Percentiles rank a stretch among this genome's conserved stretches.
phyloP scores from a whole-genome alignment of 2,797 vertebrate species.

The Xenentodon cancila region DNA sequence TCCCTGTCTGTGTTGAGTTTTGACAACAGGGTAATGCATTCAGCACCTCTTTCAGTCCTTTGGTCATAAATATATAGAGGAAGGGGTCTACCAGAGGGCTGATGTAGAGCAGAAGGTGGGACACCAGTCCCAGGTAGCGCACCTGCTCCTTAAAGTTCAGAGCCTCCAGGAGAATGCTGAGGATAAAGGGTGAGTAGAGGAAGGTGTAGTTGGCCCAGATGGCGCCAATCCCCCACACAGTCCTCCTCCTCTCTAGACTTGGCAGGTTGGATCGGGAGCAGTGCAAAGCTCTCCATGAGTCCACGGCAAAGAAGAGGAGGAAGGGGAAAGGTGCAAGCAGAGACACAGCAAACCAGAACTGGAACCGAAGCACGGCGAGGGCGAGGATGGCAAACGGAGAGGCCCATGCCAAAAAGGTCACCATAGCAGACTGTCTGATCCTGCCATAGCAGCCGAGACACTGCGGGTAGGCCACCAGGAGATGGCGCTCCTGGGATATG shows the following conservation, averaged over 20 bases:
- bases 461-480: slow-evolving; percentile 61
- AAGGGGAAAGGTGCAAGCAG: slow-evolving; percentile 72
- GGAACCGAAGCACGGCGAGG: slow-evolving; percentile 54
- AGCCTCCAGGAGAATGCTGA: slow-evolving; percentile 66
- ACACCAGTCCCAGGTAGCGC: slow-evolving; percentile 56
- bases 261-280: slow-evolving; percentile 43
- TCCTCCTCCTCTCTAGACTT: slow-evolving; percentile 55
- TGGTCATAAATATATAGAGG: slow-evolving; percentile 72
- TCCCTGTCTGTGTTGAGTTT: slow-evolving; percentile 1
- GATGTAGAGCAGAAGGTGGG: slow-evolving; percentile 73
- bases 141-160: slow-evolving; percentile 40
- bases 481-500: slow-evolving; percentile 70
- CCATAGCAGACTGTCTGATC: slow-evolving; percentile 27
- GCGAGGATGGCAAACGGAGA: slow-evolving; percentile 57
- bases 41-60: slow-evolving; percentile 64
- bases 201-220: slow-evolving; percentile 74
- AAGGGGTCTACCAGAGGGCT: slow-evolving; percentile 77
- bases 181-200: slow-evolving; percentile 70
- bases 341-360: slow-evolving; percentile 58
- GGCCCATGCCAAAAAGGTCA: slow-evolving; percentile 53
- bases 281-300: slow-evolving; percentile 65
- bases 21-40: slow-evolving; percentile 60
- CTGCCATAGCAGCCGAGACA: slow-evolving; percentile 52
- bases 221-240: slow-evolving; percentile 49
- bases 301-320: slow-evolving; percentile 72